Evolutionary conservation across 2,888 invertebrate species (phyloP).

Genomic region (Leptopilina drosophilae): DNA sequence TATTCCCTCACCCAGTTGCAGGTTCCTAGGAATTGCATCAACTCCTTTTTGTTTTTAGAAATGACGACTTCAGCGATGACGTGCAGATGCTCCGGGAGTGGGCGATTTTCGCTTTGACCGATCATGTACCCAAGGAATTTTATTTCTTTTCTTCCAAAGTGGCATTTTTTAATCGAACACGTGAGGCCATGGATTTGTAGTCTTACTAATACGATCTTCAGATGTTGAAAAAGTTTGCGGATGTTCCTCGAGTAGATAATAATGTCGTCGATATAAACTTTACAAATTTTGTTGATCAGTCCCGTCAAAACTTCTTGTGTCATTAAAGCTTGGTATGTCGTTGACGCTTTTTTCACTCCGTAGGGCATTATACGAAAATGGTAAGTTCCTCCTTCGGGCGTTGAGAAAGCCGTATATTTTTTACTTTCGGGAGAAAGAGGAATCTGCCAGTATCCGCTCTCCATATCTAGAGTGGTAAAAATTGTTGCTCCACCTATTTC

Average conservation of each 20-base stretch:
- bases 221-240: slow-evolving; percentile 53
- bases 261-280: slow-evolving; percentile 64
- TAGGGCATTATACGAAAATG: slow-evolving; percentile 54
- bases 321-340: slow-evolving; percentile 49
- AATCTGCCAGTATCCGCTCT: slow-evolving; percentile 67
- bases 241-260: slow-evolving; percentile 54
- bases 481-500: slow-evolving; percentile 56
- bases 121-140: slow-evolving; percentile 59
- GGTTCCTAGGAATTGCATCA: slow-evolving; percentile 38
- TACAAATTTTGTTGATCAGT: slow-evolving; percentile 47
- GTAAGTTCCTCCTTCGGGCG: slow-evolving; percentile 62
- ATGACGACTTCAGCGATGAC: slow-evolving; percentile 24
- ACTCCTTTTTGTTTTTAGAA: slow-evolving; percentile 40
- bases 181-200: slow-evolving; percentile 48
- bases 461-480: slow-evolving; percentile 64
- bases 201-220: slow-evolving; percentile 53
- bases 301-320: slow-evolving; percentile 54
- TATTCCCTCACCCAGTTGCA: slow-evolving; percentile 53
- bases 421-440: slow-evolving; percentile 56
- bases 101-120: background rate
- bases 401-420: slow-evolving; percentile 61
- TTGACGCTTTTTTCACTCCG: slow-evolving; percentile 56
- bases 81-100: slow-evolving; percentile 13
- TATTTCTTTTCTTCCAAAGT: slow-evolving; percentile 53
- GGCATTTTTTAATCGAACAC: slow-evolving; percentile 48